Conservation (phyloP, 2,113 vertebrate genomes). For the Pygathrix nemaeus region DNA sequence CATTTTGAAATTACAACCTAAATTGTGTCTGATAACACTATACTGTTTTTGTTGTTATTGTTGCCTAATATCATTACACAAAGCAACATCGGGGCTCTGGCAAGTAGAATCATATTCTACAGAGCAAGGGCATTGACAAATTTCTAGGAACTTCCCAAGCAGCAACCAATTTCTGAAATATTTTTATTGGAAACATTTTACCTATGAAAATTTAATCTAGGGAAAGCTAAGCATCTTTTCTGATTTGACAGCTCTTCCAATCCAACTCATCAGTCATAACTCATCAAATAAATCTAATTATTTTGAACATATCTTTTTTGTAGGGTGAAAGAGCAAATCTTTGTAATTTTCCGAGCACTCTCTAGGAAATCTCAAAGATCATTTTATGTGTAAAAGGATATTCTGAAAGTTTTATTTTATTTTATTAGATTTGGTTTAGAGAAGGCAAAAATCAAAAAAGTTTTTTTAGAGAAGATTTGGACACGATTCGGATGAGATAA, state of each 20-base stretch:
- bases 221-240: neutral
- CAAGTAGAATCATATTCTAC: neutral
- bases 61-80: neutral
- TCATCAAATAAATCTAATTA: neutral
- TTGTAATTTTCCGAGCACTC: neutral
- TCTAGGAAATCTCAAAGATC: neutral
- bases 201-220: neutral
- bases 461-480: neutral
- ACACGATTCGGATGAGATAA: neutral
- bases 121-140: neutral
- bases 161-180: slow-evolving; percentile 11
- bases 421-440: neutral
- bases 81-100: neutral
- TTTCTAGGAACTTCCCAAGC: neutral
- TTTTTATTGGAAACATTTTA: neutral
- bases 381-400: neutral
- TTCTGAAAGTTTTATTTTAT: neutral
- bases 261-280: neutral
- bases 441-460: neutral
- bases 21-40: neutral
- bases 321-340: neutral
- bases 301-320: neutral
- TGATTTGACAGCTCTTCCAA: neutral
- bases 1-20: neutral
- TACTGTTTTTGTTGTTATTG: neutral